phyloP scores from a whole-genome alignment of 2,888 invertebrate species.

The Drosophila cognata region DNA sequence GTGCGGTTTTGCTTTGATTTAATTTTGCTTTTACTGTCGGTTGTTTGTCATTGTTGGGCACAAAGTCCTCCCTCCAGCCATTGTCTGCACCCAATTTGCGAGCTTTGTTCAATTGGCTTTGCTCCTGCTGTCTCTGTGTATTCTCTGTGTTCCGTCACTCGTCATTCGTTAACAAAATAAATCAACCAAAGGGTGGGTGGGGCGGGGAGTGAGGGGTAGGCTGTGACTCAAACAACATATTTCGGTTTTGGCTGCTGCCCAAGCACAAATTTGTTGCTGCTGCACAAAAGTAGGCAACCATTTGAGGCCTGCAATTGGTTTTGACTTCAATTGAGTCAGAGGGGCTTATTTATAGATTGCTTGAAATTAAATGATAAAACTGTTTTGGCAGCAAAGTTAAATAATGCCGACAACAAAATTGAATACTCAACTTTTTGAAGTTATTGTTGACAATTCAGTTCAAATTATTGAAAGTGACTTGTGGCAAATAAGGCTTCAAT shows the following conservation, averaged over 20 bases:
- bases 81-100: slow-evolving; percentile 56
- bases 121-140: not conserved
- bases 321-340: not conserved
- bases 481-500: not conserved
- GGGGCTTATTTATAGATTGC: not conserved
- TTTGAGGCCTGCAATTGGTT: slow-evolving; percentile 15
- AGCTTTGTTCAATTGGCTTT: slow-evolving; percentile 67
- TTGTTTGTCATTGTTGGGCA: slow-evolving; percentile 55
- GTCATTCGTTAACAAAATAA: slow-evolving; percentile 29
- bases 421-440: not conserved
- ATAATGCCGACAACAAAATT: not conserved
- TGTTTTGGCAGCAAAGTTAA: accelerated
- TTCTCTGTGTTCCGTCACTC: slow-evolving; percentile 18
- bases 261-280: slow-evolving; percentile 1
- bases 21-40: slow-evolving; percentile 63
- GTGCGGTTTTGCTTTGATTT: slow-evolving; percentile 75
- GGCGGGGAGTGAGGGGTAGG: not conserved
- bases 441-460: not conserved
- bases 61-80: slow-evolving; percentile 5
- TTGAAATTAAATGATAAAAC: not conserved
- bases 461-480: not conserved
- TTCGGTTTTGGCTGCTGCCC: not conserved
- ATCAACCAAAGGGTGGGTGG: slow-evolving; percentile 25
- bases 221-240: slow-evolving; percentile 6
- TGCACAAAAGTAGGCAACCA: slow-evolving; percentile 22